Conservation (phyloP, 1,140 invertebrate species). For the Cyclargus thomasi region DNA sequence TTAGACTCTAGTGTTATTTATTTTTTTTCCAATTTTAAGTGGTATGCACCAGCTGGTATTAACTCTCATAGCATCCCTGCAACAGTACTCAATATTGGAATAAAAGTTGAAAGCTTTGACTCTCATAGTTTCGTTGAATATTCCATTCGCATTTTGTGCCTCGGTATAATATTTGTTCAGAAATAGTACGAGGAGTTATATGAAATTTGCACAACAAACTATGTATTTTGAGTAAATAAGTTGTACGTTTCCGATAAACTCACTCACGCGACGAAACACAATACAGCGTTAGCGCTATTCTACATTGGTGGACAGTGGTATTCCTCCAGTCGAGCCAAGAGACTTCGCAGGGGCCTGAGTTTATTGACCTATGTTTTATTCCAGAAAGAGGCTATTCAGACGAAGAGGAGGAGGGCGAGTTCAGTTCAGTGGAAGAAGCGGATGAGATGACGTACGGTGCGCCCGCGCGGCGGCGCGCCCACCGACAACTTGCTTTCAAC, state of each 20-base stretch:
- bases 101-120: background rate
- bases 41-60: conserved; percentile 21
- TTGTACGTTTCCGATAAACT: too few relatives aligned
- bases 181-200: too few relatives aligned
- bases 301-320: too few relatives aligned
- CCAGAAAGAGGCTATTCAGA: conserved; percentile 81
- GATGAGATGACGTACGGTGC: conserved; percentile 75
- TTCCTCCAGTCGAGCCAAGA: too few relatives aligned
- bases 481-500: conserved; percentile 65
- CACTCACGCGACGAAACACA: too few relatives aligned
- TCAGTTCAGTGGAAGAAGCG: conserved; percentile 81
- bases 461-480: conserved; percentile 57
- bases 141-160: background rate
- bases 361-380: background rate
- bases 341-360: too few relatives aligned
- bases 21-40: background rate
- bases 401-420: conserved; percentile 81
- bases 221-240: too few relatives aligned
- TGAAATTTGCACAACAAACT: too few relatives aligned
- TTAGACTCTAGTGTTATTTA: background rate
- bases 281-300: too few relatives aligned
- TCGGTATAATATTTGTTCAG: background rate
- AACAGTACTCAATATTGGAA: background rate
- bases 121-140: background rate
- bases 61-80: background rate